Conservation (phyloP, 2,797 vertebrate genomes). For the Ciconia nigra region DNA sequence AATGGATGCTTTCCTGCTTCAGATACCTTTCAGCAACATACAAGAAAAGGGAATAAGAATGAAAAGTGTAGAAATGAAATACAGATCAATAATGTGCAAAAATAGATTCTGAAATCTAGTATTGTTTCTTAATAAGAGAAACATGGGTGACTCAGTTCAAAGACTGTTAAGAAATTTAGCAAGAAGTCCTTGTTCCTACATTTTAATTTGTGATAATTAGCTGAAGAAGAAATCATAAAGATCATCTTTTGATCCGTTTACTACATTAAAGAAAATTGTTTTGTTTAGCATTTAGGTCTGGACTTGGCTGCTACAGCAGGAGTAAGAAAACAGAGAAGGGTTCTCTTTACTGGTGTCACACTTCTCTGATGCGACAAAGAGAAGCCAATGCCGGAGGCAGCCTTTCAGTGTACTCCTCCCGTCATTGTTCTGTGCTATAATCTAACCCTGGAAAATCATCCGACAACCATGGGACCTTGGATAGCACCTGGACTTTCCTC, state of each 20-base stretch:
- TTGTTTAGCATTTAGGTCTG: background rate
- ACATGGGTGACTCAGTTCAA: background rate
- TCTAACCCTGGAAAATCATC: background rate
- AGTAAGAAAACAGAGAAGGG: background rate
- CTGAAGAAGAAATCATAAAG: background rate
- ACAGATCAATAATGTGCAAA: background rate
- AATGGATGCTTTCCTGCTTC: background rate
- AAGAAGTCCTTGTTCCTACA: background rate
- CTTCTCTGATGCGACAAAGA: background rate
- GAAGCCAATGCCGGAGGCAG: too few relatives aligned
- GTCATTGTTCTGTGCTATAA: background rate
- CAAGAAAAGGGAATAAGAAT: background rate
- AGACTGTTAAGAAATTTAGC: background rate
- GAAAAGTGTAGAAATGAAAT: background rate
- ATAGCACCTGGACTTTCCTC: background rate
- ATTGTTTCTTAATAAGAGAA: background rate
- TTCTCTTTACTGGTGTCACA: fast-evolving
- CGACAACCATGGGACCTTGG: background rate
- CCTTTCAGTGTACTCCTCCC: background rate
- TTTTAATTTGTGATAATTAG: background rate
- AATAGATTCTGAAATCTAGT: background rate
- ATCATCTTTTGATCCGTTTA: background rate
- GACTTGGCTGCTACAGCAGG: background rate
- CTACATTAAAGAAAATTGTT: background rate
- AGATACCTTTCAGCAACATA: background rate